These are phyloP conservation scores for Neogale vison DNA, from an alignment of 2,113 vertebrate species.

Conservation along the genomic window DNA sequence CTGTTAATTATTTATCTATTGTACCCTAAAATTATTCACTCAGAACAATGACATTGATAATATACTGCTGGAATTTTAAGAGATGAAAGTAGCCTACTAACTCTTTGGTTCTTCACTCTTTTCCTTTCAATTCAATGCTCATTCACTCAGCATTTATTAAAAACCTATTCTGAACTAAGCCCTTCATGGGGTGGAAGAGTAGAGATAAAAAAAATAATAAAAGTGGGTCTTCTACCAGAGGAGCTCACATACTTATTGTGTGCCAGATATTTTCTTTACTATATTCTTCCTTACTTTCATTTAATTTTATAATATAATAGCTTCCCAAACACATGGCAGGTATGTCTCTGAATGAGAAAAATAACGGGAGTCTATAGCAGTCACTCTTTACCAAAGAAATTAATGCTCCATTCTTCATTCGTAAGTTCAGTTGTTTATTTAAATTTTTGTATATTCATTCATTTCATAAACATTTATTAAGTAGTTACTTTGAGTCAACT, in stretches of 20 bases:
- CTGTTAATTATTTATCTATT: conserved; percentile 68
- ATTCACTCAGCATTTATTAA: conserved; percentile 57
- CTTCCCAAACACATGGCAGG: not conserved
- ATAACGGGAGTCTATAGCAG: not conserved
- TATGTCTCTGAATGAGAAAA: conserved; percentile 5
- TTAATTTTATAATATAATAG: not conserved
- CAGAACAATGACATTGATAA: conserved; percentile 70
- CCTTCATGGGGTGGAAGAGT: not conserved
- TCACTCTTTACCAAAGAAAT: not conserved
- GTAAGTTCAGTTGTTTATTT: not conserved
- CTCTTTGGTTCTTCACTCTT: not conserved
- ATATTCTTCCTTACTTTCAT: not conserved
- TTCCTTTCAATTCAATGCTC: not conserved
- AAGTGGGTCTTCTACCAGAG: not conserved
- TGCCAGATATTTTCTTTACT: not conserved
- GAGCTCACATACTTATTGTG: not conserved
- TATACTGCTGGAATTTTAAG: conserved; percentile 35
- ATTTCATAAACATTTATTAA: not conserved
- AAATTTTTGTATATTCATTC: not conserved
- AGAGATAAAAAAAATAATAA: not conserved
- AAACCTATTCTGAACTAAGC: conserved; percentile 20
- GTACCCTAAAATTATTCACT: conserved; percentile 65
- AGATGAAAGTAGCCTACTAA: conserved; percentile 27
- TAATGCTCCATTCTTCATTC: not conserved
- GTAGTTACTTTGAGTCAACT: not conserved